A percentile compares a stretch with the other conserved stretches of the same genome.
Conservation (phyloP, 2,888 invertebrate species). For the Slavum lentiscoides region DNA sequence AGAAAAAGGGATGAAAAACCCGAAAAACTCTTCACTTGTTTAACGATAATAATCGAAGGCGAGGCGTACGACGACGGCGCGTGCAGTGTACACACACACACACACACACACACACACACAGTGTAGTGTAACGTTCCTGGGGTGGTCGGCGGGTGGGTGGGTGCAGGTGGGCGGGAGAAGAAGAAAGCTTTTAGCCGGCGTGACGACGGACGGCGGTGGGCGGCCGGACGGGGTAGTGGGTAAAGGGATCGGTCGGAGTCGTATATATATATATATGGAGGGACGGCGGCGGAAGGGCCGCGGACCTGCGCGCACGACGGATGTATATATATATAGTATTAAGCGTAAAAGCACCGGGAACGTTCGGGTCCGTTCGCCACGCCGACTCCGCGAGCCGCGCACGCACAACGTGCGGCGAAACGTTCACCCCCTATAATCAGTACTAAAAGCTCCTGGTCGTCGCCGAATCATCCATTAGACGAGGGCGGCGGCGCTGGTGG, state of each 20-base stretch:
- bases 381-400: not conserved
- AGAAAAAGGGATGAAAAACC: slow-evolving; percentile 37
- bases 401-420: not conserved
- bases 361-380: slow-evolving; percentile 33
- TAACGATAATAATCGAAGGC: slow-evolving; percentile 34
- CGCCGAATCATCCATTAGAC: not conserved
- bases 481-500: not conserved
- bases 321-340: no score
- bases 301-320: not conserved
- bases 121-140: no score
- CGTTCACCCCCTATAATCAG: slow-evolving; percentile 51
- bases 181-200: no score
- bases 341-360: slow-evolving; percentile 45
- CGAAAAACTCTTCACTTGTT: slow-evolving; percentile 49
- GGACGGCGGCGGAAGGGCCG: not conserved
- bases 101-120: no score
- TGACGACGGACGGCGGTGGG: no score
- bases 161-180: no score
- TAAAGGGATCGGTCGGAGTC: no score
- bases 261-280: no score
- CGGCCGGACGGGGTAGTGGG: no score
- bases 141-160: no score
- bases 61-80: not conserved
- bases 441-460: slow-evolving; percentile 52
- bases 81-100: no score